Evolutionary conservation across 2,888 invertebrate species (phyloP).

Genomic region (Parnassius smintheus): DNA sequence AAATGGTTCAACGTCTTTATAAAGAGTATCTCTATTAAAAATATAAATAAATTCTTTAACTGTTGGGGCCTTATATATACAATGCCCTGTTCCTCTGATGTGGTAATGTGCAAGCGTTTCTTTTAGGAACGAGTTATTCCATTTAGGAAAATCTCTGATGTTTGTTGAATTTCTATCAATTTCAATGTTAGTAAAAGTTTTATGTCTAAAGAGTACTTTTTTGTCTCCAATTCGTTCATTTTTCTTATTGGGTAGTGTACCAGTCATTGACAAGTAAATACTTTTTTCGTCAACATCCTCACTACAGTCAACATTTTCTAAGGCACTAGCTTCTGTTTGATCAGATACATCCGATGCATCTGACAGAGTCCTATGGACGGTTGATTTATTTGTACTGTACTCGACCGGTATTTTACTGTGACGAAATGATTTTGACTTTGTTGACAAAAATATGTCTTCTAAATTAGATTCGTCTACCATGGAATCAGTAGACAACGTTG

Average conservation of each 20-base stretch:
- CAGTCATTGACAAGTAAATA: constrained; percentile 66
- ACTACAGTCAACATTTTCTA: constrained; percentile 74
- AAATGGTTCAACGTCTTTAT: constrained; percentile 58
- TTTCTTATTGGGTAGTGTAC: constrained; percentile 67
- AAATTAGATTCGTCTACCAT: constrained; percentile 71
- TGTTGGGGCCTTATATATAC: constrained; percentile 69
- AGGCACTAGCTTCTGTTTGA: constrained; percentile 66
- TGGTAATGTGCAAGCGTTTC: constrained; percentile 72
- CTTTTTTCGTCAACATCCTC: constrained; percentile 50
- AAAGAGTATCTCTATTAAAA: constrained; percentile 71
- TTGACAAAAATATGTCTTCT: constrained; percentile 71
- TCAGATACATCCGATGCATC: constrained; percentile 63
- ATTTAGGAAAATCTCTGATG: constrained; percentile 55
- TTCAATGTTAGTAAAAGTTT: constrained; percentile 75
- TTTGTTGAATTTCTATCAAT: constrained; percentile 62
- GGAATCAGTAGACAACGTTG: constrained; percentile 67
- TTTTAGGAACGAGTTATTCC: constrained; percentile 61
- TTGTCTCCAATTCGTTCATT: constrained; percentile 48
- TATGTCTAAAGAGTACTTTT: constrained; percentile 71
- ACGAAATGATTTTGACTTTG: constrained; percentile 73
- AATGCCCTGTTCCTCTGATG: constrained; percentile 74
- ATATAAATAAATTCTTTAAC: constrained; percentile 70
- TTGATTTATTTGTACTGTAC: constrained; percentile 47
- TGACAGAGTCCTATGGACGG: constrained; percentile 56
- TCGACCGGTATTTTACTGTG: constrained; percentile 46